phyloP scores from a whole-genome alignment of 2,797 vertebrate species.

The Novumbra hubbsi region DNA sequence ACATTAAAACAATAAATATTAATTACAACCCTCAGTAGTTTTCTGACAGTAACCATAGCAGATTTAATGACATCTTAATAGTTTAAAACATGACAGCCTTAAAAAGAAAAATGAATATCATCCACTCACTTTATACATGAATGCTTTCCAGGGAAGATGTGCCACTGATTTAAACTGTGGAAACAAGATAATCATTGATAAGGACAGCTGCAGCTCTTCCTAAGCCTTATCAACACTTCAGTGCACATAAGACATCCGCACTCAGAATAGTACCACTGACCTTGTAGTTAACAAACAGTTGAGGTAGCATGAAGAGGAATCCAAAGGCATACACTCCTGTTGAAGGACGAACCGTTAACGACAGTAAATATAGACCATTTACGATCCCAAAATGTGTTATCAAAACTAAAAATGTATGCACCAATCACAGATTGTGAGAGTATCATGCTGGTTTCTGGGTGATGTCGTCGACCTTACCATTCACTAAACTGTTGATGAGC shows the following conservation, averaged over 20 bases:
- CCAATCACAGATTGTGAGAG: too few relatives aligned
- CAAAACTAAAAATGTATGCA: too few relatives aligned
- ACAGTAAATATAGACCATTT: too few relatives aligned
- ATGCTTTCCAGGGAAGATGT: slow-evolving; percentile 98
- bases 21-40: too few relatives aligned
- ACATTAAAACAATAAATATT: background rate
- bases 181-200: slow-evolving; percentile 28
- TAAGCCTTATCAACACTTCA: background rate
- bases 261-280: slow-evolving; percentile 59
- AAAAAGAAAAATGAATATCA: background rate
- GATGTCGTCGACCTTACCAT: slow-evolving; percentile 73
- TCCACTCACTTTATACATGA: slow-evolving; percentile 92
- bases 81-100: background rate
- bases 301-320: slow-evolving; percentile 99
- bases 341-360: slow-evolving; percentile 5
- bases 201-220: background rate
- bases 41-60: background rate
- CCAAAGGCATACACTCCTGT: slow-evolving; percentile 97
- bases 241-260: background rate
- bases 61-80: background rate
- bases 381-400: too few relatives aligned
- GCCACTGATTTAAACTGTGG: slow-evolving; percentile 95
- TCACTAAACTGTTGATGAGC: slow-evolving; percentile 97
- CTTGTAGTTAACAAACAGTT: slow-evolving; percentile 99
- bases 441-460: background rate